Percentiles rank a stretch among this genome's conserved stretches.
Evolutionary conservation across 2,797 vertebrate genomes (phyloP).

Genomic region (Lithobates pipiens): DNA sequence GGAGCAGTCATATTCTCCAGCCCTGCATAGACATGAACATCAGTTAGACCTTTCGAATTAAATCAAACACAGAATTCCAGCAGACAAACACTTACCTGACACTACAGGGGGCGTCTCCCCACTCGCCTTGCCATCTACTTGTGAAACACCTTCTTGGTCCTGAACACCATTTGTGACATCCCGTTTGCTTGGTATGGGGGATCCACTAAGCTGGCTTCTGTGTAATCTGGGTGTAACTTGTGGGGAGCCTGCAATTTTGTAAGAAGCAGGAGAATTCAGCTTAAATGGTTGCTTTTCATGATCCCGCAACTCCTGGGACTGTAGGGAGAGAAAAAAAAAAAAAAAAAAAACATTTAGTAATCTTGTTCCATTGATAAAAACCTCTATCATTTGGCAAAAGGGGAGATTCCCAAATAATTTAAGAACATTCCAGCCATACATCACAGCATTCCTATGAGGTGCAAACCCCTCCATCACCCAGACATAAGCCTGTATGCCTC

Average conservation of each 20-base stretch:
- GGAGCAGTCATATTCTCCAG: background rate
- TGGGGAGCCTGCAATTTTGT: slow-evolving; percentile 75
- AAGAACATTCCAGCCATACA: too few relatives aligned
- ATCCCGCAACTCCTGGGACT: slow-evolving; percentile 90
- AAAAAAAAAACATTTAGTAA: too few relatives aligned
- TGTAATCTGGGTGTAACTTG: slow-evolving; percentile 67
- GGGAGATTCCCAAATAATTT: too few relatives aligned
- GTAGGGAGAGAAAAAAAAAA: slow-evolving; percentile 44
- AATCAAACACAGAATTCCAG: background rate
- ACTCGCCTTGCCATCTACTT: slow-evolving; percentile 60
- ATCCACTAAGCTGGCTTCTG: slow-evolving; percentile 64
- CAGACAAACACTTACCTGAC: background rate
- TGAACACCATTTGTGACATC: slow-evolving; percentile 71
- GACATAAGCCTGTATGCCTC: background rate
- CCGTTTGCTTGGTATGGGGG: slow-evolving; percentile 55
- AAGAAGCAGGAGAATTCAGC: slow-evolving; percentile 78
- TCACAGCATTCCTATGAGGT: too few relatives aligned
- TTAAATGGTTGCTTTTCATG: slow-evolving; percentile 82
- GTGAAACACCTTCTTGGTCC: slow-evolving; percentile 40
- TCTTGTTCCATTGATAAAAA: too few relatives aligned
- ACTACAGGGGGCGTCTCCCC: too few relatives aligned
- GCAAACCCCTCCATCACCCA: too few relatives aligned
- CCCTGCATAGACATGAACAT: background rate
- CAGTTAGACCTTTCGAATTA: background rate
- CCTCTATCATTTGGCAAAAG: too few relatives aligned